Evolutionary conservation across 2,888 invertebrate species (phyloP).

Genomic region (Synergus laeviventris): DNA sequence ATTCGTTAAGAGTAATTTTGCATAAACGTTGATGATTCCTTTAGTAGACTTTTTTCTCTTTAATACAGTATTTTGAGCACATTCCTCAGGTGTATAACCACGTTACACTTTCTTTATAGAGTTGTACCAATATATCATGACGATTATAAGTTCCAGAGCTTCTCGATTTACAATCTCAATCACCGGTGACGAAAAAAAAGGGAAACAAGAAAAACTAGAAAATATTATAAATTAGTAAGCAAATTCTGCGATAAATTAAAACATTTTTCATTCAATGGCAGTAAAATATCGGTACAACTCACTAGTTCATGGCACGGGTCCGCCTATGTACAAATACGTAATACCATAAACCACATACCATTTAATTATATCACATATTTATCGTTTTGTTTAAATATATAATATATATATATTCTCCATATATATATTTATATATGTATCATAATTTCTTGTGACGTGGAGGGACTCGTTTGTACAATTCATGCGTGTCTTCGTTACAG

Average conservation of each 20-base stretch:
- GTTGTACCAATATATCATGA: conserved; percentile 71
- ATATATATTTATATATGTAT: conserved; percentile 62
- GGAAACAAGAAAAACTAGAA: background rate
- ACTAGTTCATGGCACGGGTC: conserved; percentile 75
- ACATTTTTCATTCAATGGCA: conserved; percentile 51
- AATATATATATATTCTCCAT: conserved; percentile 54
- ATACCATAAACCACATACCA: conserved; percentile 75
- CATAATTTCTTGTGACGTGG: conserved; percentile 71
- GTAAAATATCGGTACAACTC: conserved; percentile 74
- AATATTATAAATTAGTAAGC: background rate
- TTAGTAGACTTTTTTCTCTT: conserved; percentile 71
- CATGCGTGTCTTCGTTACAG: conserved; percentile 71
- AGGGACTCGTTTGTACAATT: conserved; percentile 76
- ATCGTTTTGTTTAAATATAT: conserved; percentile 66
- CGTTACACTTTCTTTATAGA: conserved; percentile 75
- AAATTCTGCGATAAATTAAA: conserved; percentile 4
- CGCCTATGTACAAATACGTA: conserved; percentile 75
- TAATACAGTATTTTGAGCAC: conserved; percentile 75
- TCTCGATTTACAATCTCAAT: background rate
- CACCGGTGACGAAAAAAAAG: background rate
- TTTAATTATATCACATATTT: conserved; percentile 76
- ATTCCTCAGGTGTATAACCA: conserved; percentile 75
- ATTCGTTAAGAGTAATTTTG: conserved; percentile 70
- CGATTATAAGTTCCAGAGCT: background rate
- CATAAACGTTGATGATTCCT: conserved; percentile 69